These are phyloP conservation scores for Drosophila mimetica DNA, from an alignment of 2,888 invertebrate species.

Conservation along the genomic window DNA sequence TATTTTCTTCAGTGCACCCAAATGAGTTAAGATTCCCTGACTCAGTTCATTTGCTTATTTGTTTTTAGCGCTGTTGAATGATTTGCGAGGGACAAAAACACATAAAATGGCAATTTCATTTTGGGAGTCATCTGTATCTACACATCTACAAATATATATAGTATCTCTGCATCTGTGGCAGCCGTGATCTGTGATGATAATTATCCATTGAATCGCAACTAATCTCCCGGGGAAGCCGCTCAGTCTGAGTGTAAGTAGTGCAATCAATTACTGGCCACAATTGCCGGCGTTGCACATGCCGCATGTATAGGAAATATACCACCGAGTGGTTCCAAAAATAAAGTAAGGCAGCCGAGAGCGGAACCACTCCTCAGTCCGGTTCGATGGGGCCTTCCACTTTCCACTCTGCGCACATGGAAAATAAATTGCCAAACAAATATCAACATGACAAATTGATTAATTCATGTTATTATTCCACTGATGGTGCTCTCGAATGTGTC, in stretches of 20 bases:
- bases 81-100: slow-evolving; percentile 66
- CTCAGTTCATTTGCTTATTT: slow-evolving; percentile 38
- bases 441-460: slow-evolving; percentile 82
- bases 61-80: slow-evolving; percentile 72
- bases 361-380: slow-evolving; percentile 37
- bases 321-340: slow-evolving; percentile 59
- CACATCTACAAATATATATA: not conserved
- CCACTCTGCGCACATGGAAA: slow-evolving; percentile 62
- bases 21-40: slow-evolving; percentile 58
- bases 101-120: slow-evolving; percentile 18
- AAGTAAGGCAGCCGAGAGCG: slow-evolving; percentile 45
- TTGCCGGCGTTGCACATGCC: slow-evolving; percentile 57
- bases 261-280: slow-evolving; percentile 77
- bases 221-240: slow-evolving; percentile 39
- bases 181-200: slow-evolving; percentile 44
- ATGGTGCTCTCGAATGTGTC: slow-evolving; percentile 46
- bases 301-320: slow-evolving; percentile 34
- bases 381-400: slow-evolving; percentile 19
- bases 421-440: slow-evolving; percentile 81
- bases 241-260: slow-evolving; percentile 58
- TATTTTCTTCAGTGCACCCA: slow-evolving; percentile 35
- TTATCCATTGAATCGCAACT: slow-evolving; percentile 45
- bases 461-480: slow-evolving; percentile 79
- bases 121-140: slow-evolving; percentile 8
- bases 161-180: slow-evolving; percentile 24